A percentile compares a stretch with the other conserved stretches of the same genome.
phyloP scores from a whole-genome alignment of 2,113 vertebrate species.

The Pipa parva region DNA sequence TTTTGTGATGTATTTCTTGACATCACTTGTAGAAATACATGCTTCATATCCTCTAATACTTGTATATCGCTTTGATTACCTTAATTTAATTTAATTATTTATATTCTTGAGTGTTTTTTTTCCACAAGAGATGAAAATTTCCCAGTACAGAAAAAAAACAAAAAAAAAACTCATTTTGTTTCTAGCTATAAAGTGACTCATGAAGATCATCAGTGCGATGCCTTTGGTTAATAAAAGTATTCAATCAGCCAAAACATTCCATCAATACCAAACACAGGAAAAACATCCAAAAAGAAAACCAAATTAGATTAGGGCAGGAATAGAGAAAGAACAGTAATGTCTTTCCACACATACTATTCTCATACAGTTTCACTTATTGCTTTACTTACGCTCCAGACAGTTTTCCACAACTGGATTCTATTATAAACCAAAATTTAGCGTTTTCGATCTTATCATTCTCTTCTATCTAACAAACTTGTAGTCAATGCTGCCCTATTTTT shows the following conservation, averaged over 20 bases:
- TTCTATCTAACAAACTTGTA: neutral
- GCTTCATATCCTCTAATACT: too few relatives aligned
- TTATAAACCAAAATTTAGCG: neutral
- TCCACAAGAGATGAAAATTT: too few relatives aligned
- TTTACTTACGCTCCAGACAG: neutral
- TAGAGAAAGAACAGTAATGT: neutral
- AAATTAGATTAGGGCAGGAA: constrained; percentile 2
- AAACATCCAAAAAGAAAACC: neutral
- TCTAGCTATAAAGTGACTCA: neutral
- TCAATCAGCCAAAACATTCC: neutral
- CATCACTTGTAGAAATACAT: too few relatives aligned
- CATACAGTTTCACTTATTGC: neutral
- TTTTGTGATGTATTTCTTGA: too few relatives aligned
- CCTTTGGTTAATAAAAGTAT: neutral
- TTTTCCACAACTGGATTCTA: constrained; percentile 3
- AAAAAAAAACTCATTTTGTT: neutral
- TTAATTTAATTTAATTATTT: too few relatives aligned
- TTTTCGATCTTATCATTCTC: neutral
- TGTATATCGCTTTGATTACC: too few relatives aligned
- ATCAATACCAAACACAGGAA: neutral
- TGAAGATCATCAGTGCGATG: neutral
- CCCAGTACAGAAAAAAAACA: too few relatives aligned
- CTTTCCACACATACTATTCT: neutral
- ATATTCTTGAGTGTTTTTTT: too few relatives aligned
- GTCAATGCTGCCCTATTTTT: neutral